Base-by-base conservation (phyloP, 2,888 invertebrate species). In the Campopleginae sp. region DNA sequence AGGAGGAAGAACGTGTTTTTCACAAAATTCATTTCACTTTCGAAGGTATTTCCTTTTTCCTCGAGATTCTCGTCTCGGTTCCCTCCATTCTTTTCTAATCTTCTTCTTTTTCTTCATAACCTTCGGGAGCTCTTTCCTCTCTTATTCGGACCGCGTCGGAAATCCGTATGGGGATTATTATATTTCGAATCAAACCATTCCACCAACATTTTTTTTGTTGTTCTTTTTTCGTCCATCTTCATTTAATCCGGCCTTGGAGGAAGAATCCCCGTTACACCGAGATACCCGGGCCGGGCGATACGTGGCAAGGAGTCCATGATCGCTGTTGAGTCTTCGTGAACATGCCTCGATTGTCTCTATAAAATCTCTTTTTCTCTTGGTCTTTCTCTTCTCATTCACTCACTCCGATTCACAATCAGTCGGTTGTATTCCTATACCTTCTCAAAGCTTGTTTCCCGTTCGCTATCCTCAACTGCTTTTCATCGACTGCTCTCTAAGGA, bases 101-200 rank as follows among this genome's bases (percentile, higher is more conserved):
- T 46, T 79, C n/a, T 7, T 38, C 10, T 58, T 61, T n/a, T 66
- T 72, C 66, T 44, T 65, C 61, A 48, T 66, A 70, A 82, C 61
- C 61, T 72, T 58, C n/a, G 14, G 27, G 58, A 48, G 8, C 54
- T 70, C 51, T 65, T 72, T 48, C 48, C 61, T 42, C 31, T 77
- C 71, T 51, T 27, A 44, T 72, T 27, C 33, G 65, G 79, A 68
- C 71, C 66, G 66, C 54, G 72, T 71, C 84, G 61, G 61, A 72
- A 82, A 82, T 84, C 82, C 77, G 83, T 58, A 77, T 65, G 65
- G 46, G 87, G 87, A 90, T 90, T 88, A 89, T 84, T 76, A 58
- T 77, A 80, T 90, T 90, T 89, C 89, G 89, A 91, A 91, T 91
- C 90, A 89, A 91, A 86, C 88, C 89, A 88, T 88, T 87, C 79